Conservation (phyloP, 1,140 invertebrate genomes). For the Calephelis virginiensis region DNA sequence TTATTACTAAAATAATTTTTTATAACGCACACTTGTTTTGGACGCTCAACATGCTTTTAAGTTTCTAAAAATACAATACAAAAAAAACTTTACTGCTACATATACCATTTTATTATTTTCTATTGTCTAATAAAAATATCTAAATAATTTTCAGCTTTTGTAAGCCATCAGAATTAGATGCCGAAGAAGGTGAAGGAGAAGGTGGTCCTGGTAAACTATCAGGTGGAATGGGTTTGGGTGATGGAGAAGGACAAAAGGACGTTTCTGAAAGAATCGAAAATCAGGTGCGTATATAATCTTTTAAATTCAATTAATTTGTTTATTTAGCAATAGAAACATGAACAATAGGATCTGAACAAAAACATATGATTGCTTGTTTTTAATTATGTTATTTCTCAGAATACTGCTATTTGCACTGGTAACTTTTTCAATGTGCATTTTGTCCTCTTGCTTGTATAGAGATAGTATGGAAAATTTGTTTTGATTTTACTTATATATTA, state of each 20-base stretch:
- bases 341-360: no score
- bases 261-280: conserved; percentile 95
- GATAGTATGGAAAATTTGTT: not conserved
- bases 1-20: no score
- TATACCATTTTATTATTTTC: conserved; percentile 7
- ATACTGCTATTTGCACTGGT: no score
- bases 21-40: no score
- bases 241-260: conserved; percentile 96
- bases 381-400: no score
- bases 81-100: no score
- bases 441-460: no score
- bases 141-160: conserved; percentile 87
- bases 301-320: not conserved
- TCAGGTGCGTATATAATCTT: conserved; percentile 46
- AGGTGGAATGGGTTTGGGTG: conserved; percentile 91
- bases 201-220: conserved; percentile 79
- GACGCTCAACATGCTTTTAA: no score
- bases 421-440: no score
- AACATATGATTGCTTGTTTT: no score
- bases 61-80: no score
- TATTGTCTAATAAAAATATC: conserved; percentile 6
- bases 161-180: conserved; percentile 90
- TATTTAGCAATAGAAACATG: not conserved
- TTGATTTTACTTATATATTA: not conserved
- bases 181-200: conserved; percentile 82